Conservation (phyloP, 2,888 invertebrate species). For the Andrena praecox region DNA sequence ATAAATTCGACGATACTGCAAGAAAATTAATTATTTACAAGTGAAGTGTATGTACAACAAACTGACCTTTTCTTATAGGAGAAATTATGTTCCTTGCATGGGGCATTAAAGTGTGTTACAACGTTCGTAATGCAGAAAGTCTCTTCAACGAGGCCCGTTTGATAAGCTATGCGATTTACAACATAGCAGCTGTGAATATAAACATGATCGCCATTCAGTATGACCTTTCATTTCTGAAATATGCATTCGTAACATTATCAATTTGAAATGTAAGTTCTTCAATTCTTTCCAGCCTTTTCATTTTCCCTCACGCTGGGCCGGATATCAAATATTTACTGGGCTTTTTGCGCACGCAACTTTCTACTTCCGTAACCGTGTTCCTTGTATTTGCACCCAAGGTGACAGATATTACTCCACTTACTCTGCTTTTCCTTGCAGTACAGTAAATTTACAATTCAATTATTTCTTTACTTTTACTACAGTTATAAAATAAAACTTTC, state of each 20-base stretch:
- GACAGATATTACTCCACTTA: conserved; percentile 65
- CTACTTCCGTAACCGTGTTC: conserved; percentile 94
- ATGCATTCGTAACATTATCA: not conserved
- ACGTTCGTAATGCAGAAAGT: conserved; percentile 95
- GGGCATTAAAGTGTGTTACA: conserved; percentile 94
- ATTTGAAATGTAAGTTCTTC: not conserved
- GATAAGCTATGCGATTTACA: conserved; percentile 97
- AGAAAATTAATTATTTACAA: not conserved
- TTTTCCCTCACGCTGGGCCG: conserved; percentile 94
- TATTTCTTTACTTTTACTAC: not conserved
- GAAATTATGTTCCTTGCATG: conserved; percentile 92
- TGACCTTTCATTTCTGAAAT: conserved; percentile 83
- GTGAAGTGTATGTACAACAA: not conserved
- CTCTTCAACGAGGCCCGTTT: conserved; percentile 96
- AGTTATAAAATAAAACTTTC: not conserved
- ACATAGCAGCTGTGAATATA: conserved; percentile 96
- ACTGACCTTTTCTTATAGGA: conserved; percentile 85
- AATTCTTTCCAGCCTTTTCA: conserved; percentile 89
- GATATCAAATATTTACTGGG: conserved; percentile 97
- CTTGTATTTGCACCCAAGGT: conserved; percentile 95
- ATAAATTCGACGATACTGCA: not conserved
- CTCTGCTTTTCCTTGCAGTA: not conserved
- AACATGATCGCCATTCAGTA: conserved; percentile 97
- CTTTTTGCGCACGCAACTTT: conserved; percentile 96
- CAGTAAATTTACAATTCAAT: not conserved